Percentiles rank a stretch among this genome's conserved stretches.
Conservation (phyloP, 1,140 invertebrate genomes). For the Lineus longissimus region DNA sequence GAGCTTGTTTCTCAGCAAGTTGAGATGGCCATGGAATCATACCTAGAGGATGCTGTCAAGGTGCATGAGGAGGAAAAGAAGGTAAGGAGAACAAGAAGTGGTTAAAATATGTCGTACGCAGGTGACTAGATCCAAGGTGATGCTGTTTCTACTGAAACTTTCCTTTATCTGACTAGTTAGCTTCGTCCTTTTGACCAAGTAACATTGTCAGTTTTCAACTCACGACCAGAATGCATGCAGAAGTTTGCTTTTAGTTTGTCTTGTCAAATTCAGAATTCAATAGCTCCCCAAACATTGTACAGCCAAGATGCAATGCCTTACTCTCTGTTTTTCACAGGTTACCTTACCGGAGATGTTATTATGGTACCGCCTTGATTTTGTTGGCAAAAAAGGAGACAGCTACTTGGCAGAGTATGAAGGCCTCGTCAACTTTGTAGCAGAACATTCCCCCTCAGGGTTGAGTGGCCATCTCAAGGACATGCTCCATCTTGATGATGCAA, state of each 20-base stretch:
- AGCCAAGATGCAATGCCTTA: too few species aligned
- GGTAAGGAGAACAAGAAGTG: conserved; percentile 21
- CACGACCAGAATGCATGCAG: too few species aligned
- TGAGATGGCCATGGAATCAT: conserved; percentile 33
- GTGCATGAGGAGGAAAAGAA: conserved; percentile 26
- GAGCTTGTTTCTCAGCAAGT: conserved; percentile 29
- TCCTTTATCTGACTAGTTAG: too few species aligned
- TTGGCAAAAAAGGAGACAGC: conserved; percentile 16
- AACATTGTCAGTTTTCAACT: too few species aligned
- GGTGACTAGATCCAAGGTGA: too few species aligned
- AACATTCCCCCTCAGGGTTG: conserved; percentile 13
- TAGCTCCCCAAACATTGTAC: too few species aligned
- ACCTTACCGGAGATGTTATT: conserved; percentile 33
- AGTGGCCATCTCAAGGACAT: conserved; percentile 21
- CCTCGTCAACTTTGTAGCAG: conserved; percentile 31
- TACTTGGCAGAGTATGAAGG: conserved; percentile 23
- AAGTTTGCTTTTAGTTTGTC: too few species aligned
- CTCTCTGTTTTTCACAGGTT: conserved; percentile 23
- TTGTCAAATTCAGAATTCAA: too few species aligned
- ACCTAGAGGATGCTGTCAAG: conserved; percentile 28
- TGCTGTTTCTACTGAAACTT: too few species aligned
- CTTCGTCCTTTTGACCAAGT: too few species aligned
- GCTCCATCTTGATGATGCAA: conserved; percentile 24
- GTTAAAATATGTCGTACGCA: too few species aligned
- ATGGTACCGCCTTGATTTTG: conserved; percentile 35